Evolutionary conservation across 2,113 vertebrate genomes (phyloP).

Genomic region (Hippolais icterina): DNA sequence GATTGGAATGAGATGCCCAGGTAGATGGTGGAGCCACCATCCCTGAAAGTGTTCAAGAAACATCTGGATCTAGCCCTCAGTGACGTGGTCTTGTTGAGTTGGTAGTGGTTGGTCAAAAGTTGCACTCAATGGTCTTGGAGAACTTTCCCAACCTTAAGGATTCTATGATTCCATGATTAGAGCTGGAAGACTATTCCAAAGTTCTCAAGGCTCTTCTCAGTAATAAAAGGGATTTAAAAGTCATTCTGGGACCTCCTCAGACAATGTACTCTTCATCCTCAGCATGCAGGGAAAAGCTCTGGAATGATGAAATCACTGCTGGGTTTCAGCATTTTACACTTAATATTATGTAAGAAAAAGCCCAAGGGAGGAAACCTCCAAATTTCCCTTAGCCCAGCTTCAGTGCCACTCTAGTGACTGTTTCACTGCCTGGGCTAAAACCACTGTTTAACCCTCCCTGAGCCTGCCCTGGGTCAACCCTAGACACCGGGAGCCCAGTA

Average conservation of each 20-base stretch:
- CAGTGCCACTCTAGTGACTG: not conserved
- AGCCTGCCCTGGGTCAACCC: not conserved
- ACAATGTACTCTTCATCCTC: accelerated
- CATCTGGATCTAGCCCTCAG: no score
- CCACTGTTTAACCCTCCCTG: not conserved
- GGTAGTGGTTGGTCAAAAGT: no score
- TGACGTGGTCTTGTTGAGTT: accelerated
- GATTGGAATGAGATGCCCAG: not conserved
- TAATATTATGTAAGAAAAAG: not conserved
- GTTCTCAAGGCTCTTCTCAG: no score
- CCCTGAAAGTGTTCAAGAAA: not conserved
- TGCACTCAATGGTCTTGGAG: accelerated
- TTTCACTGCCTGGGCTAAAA: not conserved
- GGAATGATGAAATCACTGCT: not conserved
- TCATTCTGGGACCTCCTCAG: not conserved
- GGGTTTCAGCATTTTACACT: not conserved
- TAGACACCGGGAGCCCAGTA: accelerated
- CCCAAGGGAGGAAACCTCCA: not conserved
- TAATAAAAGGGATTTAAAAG: not conserved
- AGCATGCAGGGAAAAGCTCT: not conserved
- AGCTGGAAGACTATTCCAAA: not conserved
- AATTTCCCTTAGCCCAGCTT: not conserved
- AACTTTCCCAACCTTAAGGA: not conserved
- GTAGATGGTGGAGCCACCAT: not conserved
- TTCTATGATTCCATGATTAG: not conserved